phyloP scores from a whole-genome alignment of 64 coral and sea anemone genomes.

The Stichodactyla helianthus region DNA sequence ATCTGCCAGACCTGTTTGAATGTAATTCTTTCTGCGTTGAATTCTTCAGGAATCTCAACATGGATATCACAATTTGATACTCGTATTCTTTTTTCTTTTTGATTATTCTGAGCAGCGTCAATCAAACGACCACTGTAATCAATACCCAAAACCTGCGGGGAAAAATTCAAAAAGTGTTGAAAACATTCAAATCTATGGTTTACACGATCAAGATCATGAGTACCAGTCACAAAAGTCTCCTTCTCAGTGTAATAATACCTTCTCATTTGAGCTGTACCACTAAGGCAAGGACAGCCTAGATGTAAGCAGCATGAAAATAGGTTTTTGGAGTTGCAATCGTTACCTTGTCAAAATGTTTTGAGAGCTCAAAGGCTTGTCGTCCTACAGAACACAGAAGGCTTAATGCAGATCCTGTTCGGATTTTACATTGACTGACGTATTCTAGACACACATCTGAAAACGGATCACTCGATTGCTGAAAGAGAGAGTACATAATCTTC shows the following conservation, averaged over 20 bases:
- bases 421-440: constrained; percentile 8
- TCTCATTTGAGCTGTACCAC: background rate
- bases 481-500: background rate
- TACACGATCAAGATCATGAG: background rate
- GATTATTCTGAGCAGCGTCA: constrained; percentile 27
- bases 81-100: constrained; percentile 6
- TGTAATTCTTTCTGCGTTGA: background rate
- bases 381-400: constrained; percentile 51
- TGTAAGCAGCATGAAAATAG: background rate
- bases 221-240: no score
- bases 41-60: background rate
- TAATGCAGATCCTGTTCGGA: constrained; percentile 15
- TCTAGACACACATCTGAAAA: constrained; percentile 20
- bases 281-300: background rate
- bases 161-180: background rate
- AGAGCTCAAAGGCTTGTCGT: constrained; percentile 37
- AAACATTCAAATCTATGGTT: background rate
- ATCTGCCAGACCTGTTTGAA: constrained; percentile 26
- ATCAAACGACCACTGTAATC: constrained; percentile 39
- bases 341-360: constrained; percentile 44
- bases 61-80: background rate
- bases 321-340: background rate
- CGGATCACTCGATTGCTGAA: background rate
- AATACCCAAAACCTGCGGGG: constrained; percentile 31
- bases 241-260: background rate